A percentile compares a stretch with the other conserved stretches of the same genome.
Evolutionary conservation across 2,888 invertebrate genomes (phyloP).

Genomic region (Cheilosia impressa): DNA sequence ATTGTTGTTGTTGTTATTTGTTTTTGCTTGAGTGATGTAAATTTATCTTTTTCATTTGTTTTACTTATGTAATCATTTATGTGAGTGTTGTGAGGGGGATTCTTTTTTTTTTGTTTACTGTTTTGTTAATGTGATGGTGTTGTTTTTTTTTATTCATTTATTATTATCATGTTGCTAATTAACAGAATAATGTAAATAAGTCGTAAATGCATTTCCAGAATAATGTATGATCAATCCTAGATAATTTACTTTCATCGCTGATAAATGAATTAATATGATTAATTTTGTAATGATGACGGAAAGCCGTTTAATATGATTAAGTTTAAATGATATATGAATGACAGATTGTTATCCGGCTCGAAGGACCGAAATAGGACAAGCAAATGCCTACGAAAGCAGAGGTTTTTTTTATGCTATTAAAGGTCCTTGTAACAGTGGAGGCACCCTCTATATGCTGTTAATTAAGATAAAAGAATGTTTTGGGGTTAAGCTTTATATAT

Average conservation of each 20-base stretch:
- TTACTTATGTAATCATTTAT: background rate
- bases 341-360: background rate
- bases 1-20: conserved; percentile 36
- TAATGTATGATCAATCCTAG: conserved; percentile 4
- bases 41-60: background rate
- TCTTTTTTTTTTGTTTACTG: background rate
- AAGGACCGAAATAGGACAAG: background rate
- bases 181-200: conserved; percentile 9
- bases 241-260: background rate
- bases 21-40: conserved; percentile 42
- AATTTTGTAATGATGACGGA: background rate
- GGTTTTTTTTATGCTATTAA: no score
- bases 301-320: background rate
- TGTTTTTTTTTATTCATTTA: conserved; percentile 9
- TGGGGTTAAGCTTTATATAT: no score
- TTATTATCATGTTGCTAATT: conserved; percentile 15
- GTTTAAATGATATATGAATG: background rate
- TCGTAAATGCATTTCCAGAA: conserved; percentile 47
- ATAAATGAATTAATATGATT: conserved; percentile 7
- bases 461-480: no score
- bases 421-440: no score
- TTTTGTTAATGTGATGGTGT: conserved; percentile 52
- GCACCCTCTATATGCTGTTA: no score
- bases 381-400: background rate
- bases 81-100: conserved; percentile 1